Conservation (phyloP, 2,797 vertebrate species). For the Gobionotothen gibberifrons region DNA sequence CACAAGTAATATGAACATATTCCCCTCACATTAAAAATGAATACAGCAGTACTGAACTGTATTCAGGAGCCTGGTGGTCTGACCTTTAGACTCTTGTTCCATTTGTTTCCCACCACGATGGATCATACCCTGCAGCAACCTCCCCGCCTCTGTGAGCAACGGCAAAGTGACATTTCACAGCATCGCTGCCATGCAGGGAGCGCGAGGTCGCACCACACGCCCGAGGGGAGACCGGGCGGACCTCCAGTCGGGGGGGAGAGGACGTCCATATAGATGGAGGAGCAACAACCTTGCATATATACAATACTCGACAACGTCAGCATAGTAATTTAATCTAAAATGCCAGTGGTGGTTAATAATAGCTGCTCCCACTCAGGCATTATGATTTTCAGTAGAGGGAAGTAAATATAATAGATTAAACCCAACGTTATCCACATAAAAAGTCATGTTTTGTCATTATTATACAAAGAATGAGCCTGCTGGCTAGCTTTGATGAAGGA, state of each 20-base stretch:
- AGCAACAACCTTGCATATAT: slow-evolving; percentile 6
- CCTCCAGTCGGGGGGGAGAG: slow-evolving; percentile 22
- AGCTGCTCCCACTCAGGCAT: slow-evolving; percentile 10
- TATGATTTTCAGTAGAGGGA: slow-evolving; percentile 1
- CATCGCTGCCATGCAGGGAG: slow-evolving; percentile 60
- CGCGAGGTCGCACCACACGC: slow-evolving; percentile 61
- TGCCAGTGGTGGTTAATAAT: not conserved
- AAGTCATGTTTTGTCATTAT: slow-evolving; percentile 16
- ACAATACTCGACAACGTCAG: slow-evolving; percentile 28
- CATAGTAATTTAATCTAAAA: slow-evolving; percentile 26
- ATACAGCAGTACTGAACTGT: slow-evolving; percentile 15
- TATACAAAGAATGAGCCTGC: slow-evolving; percentile 7
- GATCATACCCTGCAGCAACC: slow-evolving; percentile 56
- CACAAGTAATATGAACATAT: not conserved
- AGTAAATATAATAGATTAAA: slow-evolving; percentile 17
- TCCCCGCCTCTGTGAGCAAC: slow-evolving; percentile 59
- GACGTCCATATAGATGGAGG: slow-evolving; percentile 23
- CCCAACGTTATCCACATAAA: slow-evolving; percentile 18
- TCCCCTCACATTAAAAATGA: slow-evolving; percentile 12
- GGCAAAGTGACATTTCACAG: slow-evolving; percentile 78
- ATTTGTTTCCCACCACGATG: slow-evolving; percentile 53
- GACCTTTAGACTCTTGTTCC: slow-evolving; percentile 72
- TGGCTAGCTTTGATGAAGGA: slow-evolving; percentile 15
- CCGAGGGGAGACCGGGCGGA: slow-evolving; percentile 42
- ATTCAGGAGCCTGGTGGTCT: slow-evolving; percentile 50